Percentiles rank a stretch among this genome's conserved stretches.
Conservation (phyloP, 2,797 vertebrate genomes). For the Sorex maritimensis region DNA sequence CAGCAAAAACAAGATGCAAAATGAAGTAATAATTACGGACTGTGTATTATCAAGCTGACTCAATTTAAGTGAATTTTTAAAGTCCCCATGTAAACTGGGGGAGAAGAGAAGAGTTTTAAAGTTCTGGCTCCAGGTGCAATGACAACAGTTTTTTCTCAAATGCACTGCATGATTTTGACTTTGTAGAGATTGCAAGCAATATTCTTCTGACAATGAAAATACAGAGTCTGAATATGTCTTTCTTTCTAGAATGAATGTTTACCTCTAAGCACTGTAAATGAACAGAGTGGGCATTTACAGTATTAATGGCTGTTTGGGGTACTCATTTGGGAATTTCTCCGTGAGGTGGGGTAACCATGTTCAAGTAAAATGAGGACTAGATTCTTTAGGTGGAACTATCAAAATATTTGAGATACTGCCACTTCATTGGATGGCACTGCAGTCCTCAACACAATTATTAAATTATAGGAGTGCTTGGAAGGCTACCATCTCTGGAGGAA, state of each 20-base stretch:
- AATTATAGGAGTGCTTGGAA: neutral
- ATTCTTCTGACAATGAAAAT: conserved; percentile 29
- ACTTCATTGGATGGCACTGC: neutral
- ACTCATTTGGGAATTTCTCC: conserved; percentile 16
- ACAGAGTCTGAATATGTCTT: neutral
- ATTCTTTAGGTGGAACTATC: neutral
- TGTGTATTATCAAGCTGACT: neutral
- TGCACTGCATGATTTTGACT: neutral
- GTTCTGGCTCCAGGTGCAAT: neutral
- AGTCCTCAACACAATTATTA: neutral
- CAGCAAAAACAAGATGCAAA: neutral
- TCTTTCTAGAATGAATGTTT: conserved; percentile 19
- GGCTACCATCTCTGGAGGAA: neutral
- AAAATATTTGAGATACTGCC: neutral
- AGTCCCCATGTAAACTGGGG: too few relatives aligned
- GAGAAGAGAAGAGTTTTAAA: conserved; percentile 10
- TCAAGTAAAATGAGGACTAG: neutral
- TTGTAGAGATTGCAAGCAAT: neutral
- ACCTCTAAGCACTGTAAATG: neutral
- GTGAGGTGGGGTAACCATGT: neutral
- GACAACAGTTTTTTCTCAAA: conserved; percentile 7
- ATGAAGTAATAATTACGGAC: neutral
- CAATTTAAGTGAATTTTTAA: neutral
- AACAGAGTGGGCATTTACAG: neutral
- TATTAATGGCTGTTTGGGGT: neutral